Evolutionary conservation across 2,797 vertebrate genomes (phyloP), one percentile per base, ranked within the genome.

Genomic region (Melanogrammus aeglefinus): DNA sequence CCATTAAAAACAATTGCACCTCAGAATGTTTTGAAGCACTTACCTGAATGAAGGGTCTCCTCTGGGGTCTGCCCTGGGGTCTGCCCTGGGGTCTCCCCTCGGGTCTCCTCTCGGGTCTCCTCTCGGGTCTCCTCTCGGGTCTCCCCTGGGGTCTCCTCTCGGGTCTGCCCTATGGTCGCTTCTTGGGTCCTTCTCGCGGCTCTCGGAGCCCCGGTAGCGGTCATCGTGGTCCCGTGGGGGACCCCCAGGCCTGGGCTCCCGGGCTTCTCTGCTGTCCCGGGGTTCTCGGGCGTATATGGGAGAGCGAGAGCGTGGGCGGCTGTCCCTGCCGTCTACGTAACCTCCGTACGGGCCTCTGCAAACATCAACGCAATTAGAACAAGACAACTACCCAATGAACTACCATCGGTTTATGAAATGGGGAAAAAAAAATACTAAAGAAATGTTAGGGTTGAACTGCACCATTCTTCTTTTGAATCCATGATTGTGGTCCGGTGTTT

Each of bases 31-130:
- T 10, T 41, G 38, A 57, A 70, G 4, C 12, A 33, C 16, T 89
- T 81, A 96, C 96, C 95, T 96, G 90, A 90, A 95, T 18, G 93
- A 66, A 12, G 94, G 80, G 6, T 96, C 51, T n/a, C 51, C 51
- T 29, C 63, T 9, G 10, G 63, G n/a, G 10, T 69, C 63, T 2
- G 24, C 63, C n/a, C 63, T 9, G 1, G 63, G 63, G 63, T 66
- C 51, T n/a, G 21, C 51, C 7, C 51, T 21, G 51, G 21, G 51
- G 57, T 66, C 63, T 24, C 63, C 63, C 29, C 63, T 9, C 10
- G 63, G n/a, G 24, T 69, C 63, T 2, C 63, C 63, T 4, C 63
- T 9, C 2, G 63, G 63, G 63, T 69, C 63, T 27, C n/a, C 63
- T 1, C 63, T 9, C 9, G 63, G 9, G 63, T 69, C 63, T 24